Evolutionary conservation across 2,888 invertebrate genomes (phyloP).

Genomic region (Gibbula magus): DNA sequence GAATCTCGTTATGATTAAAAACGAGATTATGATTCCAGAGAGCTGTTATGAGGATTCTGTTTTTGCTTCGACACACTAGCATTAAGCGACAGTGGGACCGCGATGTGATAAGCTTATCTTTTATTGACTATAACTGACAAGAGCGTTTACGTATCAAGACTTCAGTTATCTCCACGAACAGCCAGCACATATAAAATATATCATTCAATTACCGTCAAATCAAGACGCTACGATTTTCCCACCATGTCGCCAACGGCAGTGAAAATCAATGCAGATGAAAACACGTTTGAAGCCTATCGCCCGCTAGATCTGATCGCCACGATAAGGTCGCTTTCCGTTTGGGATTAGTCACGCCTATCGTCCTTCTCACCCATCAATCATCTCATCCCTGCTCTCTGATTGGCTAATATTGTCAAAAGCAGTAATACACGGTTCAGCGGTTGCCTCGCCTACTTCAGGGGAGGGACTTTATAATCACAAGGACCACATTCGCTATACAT

Average conservation of each 20-base stretch:
- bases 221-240: conserved; percentile 13
- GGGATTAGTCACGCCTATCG: conserved; percentile 8
- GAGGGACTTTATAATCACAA: conserved; percentile 2
- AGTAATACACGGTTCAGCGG: not conserved
- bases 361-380: conserved; percentile 4
- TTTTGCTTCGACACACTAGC: too few relatives aligned
- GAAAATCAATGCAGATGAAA: conserved; percentile 16
- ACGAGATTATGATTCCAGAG: too few relatives aligned
- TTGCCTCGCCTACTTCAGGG: not conserved
- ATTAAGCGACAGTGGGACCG: not conserved
- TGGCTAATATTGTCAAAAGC: not conserved
- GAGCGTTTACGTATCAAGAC: not conserved
- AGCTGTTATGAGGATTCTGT: too few relatives aligned
- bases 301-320: not conserved
- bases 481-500: not conserved
- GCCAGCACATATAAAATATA: conserved; percentile 14
- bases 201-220: conserved; percentile 21
- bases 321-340: conserved; percentile 16
- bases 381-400: not conserved
- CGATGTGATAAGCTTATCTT: conserved; percentile 12
- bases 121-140: conserved; percentile 16
- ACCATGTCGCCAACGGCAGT: not conserved
- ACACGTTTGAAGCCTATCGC: conserved; percentile 6
- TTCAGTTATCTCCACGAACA: not conserved
- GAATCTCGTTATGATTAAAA: too few relatives aligned